Percentiles rank a stretch among this genome's conserved stretches.
Conservation (phyloP, 2,113 vertebrate species). For the Bufo bufo region DNA sequence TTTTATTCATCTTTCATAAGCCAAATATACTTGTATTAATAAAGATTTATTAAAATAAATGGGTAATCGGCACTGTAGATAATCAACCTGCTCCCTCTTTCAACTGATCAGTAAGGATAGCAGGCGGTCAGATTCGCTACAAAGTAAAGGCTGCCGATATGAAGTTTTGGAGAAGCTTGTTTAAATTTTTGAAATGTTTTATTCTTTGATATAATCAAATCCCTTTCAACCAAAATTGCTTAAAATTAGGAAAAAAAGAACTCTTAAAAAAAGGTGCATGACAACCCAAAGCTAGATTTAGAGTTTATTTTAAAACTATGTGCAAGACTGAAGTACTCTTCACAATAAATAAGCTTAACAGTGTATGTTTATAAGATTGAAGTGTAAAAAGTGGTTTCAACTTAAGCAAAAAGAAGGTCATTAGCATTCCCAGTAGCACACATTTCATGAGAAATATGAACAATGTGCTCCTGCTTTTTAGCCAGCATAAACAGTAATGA, state of each 20-base stretch:
- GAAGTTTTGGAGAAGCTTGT: neutral
- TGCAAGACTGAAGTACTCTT: conserved; percentile 16
- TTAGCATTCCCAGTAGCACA: conserved; percentile 68
- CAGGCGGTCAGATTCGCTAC: neutral
- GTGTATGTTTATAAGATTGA: conserved; percentile 42
- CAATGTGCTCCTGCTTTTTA: conserved; percentile 60
- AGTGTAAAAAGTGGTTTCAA: conserved; percentile 41
- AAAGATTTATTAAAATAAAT: no score
- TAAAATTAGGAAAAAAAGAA: neutral
- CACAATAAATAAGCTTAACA: conserved; percentile 18
- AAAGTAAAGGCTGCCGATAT: no score
- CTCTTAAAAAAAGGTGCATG: neutral
- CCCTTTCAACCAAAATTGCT: neutral
- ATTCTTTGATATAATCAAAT: no score
- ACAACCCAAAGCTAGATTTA: neutral
- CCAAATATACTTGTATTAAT: no score
- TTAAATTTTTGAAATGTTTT: no score
- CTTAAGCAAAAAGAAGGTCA: conserved; percentile 64
- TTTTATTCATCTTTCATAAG: no score
- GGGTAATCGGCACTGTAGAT: neutral
- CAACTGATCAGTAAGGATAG: neutral
- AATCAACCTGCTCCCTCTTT: neutral
- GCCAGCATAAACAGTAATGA: conserved; percentile 70
- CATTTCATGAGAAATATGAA: conserved; percentile 69
- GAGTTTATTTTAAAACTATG: neutral